These are phyloP conservation scores for Natator depressus DNA, from an alignment of 2,113 vertebrate genomes.

Conservation along the genomic window DNA sequence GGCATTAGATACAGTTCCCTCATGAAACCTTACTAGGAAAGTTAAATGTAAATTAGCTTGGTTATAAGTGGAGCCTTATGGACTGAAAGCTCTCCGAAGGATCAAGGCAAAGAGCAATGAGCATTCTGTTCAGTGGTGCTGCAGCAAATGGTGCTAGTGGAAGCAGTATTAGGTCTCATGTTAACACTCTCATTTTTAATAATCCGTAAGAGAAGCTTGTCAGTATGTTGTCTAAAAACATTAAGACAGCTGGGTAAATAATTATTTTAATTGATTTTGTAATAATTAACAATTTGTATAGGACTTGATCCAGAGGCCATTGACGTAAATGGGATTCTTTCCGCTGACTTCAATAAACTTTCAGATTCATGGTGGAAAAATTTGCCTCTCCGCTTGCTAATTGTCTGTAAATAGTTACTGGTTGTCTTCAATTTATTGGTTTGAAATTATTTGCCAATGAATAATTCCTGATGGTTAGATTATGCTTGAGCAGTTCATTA, in stretches of 20 bases:
- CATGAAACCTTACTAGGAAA: neutral
- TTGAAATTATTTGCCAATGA: slow-evolving; percentile 28
- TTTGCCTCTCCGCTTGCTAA: slow-evolving; percentile 19
- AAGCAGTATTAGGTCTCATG: fast-evolving
- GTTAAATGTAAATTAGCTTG: fast-evolving
- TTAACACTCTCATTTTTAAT: fast-evolving
- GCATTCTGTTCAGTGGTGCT: fast-evolving
- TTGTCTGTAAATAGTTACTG: slow-evolving; percentile 50
- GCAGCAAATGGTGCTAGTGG: neutral
- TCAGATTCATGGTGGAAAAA: neutral
- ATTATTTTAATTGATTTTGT: neutral
- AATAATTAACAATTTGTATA: neutral
- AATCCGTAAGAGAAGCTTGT: fast-evolving
- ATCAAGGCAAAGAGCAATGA: fast-evolving
- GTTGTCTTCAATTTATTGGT: slow-evolving; percentile 37
- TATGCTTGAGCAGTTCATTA: neutral
- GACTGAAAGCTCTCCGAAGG: fast-evolving
- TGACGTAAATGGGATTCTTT: slow-evolving; percentile 15
- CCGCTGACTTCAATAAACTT: neutral
- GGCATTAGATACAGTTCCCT: fast-evolving
- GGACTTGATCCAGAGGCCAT: neutral
- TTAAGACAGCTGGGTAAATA: neutral
- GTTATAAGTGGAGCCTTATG: fast-evolving
- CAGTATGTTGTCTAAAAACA: neutral
- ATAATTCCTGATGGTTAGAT: neutral